A percentile compares a stretch with the other conserved stretches of the same genome.
phyloP scores from a whole-genome alignment of 2,888 invertebrate genomes.

The Liopterus haemorrhoidalis region DNA sequence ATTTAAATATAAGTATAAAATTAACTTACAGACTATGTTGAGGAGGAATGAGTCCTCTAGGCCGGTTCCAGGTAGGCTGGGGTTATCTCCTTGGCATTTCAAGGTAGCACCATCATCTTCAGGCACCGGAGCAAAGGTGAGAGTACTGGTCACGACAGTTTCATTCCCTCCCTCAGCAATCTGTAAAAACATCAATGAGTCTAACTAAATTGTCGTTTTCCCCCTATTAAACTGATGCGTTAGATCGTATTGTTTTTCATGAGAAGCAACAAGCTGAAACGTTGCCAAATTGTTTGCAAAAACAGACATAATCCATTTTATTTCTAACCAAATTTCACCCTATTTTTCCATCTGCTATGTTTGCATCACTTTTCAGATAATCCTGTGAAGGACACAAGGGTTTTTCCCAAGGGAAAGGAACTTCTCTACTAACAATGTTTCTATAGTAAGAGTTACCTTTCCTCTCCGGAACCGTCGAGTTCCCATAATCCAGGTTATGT shows the following conservation, averaged over 20 bases:
- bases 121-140: constrained; percentile 74
- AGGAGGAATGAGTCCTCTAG: constrained; percentile 76
- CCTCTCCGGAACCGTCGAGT: constrained; percentile 69
- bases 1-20: constrained; percentile 23
- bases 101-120: constrained; percentile 80
- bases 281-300: no score
- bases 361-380: no score
- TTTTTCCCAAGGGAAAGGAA: no score
- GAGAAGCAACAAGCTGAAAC: no score
- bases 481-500: constrained; percentile 79
- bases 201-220: constrained; percentile 24
- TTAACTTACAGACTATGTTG: constrained; percentile 83
- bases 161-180: constrained; percentile 60
- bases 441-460: constrained; percentile 55
- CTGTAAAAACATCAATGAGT: constrained; percentile 43
- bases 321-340: no score
- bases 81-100: constrained; percentile 82
- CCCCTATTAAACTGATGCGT: no score
- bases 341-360: no score
- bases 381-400: no score
- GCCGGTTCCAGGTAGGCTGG: constrained; percentile 65
- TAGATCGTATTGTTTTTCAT: no score
- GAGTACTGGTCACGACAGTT: constrained; percentile 67
- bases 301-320: no score
- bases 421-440: no score